Base-by-base conservation (phyloP, 2,113 vertebrate genomes). In the Urocitellus parryii region DNA sequence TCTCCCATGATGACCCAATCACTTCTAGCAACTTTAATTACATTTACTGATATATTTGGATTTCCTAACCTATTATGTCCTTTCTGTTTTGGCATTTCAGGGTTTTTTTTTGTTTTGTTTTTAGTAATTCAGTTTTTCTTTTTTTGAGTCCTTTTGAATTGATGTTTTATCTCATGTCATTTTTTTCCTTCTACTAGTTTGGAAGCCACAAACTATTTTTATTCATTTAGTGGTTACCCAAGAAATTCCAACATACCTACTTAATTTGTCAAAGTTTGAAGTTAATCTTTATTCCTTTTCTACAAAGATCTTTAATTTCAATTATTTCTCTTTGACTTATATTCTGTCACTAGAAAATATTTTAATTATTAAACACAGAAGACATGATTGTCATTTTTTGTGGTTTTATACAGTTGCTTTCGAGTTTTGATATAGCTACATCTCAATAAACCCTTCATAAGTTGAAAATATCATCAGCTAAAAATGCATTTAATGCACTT, bases 31-130 rank as follows among this genome's bases (percentile, higher is more conserved):
- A 74, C 22, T 58, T 87, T 17, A 58, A 70, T 29, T 78, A 67
- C 29, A 70, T 27, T 89, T 89, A 67, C 39, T 79, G 37, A 32
- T 11, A 81, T 24, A 63, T 58, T 74, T 77, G 2, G 8, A 20
- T 72, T 90, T 94, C 89, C n/a, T 88, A 77, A 91, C 20, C 86
- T 81, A 85, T 37, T 88, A 73, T 93, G 12, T 72, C 25, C 10
- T 82, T 93, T 90, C 93, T 85, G 82, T 91, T 92, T 92, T 78
- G n/a, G 39, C 34, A 81, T 85, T 92, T 96, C 48, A 63, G 18
- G 45, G 8, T 45, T 45, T 45, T 45, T 45, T 8, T 61, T 89
- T 39, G 39, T 39, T 86, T 12, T 39, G 34, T 22, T 78, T 77
- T 93, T 73, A 24, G 87, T 70, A 77, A 82, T 92, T 82, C 16